Evolutionary conservation across 2,888 invertebrate genomes (phyloP).

Genomic region (Leptothorax acervorum): DNA sequence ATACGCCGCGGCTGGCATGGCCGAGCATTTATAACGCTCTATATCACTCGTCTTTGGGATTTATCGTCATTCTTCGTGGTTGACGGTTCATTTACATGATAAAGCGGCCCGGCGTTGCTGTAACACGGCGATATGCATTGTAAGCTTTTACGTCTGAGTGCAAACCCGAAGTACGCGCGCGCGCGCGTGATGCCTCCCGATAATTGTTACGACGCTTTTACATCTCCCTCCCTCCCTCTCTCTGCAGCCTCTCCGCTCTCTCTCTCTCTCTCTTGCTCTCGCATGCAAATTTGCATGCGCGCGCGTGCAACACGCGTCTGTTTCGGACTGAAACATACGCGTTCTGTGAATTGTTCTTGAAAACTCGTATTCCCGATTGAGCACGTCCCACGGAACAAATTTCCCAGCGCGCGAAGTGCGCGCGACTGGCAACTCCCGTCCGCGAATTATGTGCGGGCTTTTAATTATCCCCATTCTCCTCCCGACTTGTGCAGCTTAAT

Average conservation of each 20-base stretch:
- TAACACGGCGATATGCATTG: conserved; percentile 42
- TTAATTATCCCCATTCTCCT: conserved; percentile 26
- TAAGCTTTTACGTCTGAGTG: conserved; percentile 55
- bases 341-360: conserved; percentile 48
- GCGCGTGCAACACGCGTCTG: conserved; percentile 40
- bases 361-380: conserved; percentile 45
- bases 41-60: conserved; percentile 58
- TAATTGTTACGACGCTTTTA: conserved; percentile 59
- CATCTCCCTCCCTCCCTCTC: conserved; percentile 14
- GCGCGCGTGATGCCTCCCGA: conserved; percentile 46
- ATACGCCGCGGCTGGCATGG: background rate
- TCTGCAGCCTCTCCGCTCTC: background rate
- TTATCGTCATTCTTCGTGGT: conserved; percentile 66
- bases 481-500: background rate
- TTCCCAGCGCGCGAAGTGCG: conserved; percentile 25
- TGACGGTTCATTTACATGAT: conserved; percentile 67
- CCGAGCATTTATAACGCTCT: conserved; percentile 39
- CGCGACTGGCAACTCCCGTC: conserved; percentile 9
- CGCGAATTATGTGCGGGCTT: conserved; percentile 35
- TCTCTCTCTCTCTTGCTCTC: background rate
- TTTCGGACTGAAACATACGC: conserved; percentile 41
- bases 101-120: conserved; percentile 54
- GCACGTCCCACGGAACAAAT: conserved; percentile 25
- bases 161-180: conserved; percentile 42
- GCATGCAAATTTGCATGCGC: conserved; percentile 27